Evolutionary conservation across 2,888 invertebrate species (phyloP).

Genomic region (Ectemnius cavifrons): DNA sequence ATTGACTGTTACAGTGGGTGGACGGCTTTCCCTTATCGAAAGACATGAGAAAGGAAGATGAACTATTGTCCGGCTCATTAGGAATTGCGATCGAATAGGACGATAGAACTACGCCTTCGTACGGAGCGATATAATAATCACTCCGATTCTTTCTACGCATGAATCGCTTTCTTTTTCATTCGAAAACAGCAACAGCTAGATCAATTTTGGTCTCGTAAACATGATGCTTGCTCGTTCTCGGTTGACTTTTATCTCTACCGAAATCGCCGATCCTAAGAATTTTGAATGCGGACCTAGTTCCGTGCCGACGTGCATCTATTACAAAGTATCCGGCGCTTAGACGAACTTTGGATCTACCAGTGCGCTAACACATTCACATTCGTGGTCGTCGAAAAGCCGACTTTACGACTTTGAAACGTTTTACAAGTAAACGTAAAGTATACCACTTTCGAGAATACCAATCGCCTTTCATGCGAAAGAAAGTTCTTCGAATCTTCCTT

Average conservation of each 20-base stretch:
- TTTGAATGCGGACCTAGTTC: constrained; percentile 4
- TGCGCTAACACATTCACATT: constrained; percentile 32
- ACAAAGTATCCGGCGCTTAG: constrained; percentile 12
- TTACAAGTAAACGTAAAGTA: constrained; percentile 45
- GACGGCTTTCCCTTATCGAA: constrained; percentile 42
- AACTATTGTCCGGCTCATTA: constrained; percentile 19
- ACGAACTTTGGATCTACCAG: constrained; percentile 19
- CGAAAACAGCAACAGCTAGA: not conserved
- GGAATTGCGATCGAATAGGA: not conserved
- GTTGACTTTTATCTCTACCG: not conserved
- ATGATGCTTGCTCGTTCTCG: too few relatives aligned
- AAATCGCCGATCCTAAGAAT: not conserved
- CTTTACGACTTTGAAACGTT: constrained; percentile 17
- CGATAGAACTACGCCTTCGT: not conserved
- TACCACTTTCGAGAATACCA: constrained; percentile 47
- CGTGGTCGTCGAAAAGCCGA: constrained; percentile 27
- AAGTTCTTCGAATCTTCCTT: constrained; percentile 45
- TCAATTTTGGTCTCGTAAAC: not conserved
- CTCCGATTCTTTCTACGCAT: not conserved
- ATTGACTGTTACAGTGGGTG: constrained; percentile 47
- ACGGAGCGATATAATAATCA: not conserved
- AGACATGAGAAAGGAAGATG: constrained; percentile 21
- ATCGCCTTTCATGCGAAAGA: constrained; percentile 47
- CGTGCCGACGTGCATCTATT: constrained; percentile 16
- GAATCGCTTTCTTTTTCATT: constrained; percentile 1